These are phyloP conservation scores for Eutrigla gurnardus DNA, from an alignment of 2,797 vertebrate genomes.

Conservation along the genomic window DNA sequence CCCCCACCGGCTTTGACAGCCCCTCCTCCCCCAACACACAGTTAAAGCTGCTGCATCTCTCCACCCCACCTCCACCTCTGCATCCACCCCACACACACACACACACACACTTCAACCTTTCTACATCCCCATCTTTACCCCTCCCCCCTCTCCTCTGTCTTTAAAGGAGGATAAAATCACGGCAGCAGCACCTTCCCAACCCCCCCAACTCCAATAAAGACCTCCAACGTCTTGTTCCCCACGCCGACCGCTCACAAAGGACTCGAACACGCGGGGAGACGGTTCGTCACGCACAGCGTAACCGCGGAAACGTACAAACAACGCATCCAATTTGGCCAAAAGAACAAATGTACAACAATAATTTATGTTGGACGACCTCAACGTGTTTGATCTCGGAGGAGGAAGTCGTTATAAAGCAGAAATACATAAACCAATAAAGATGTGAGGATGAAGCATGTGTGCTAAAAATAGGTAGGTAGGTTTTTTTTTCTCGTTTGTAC, in stretches of 20 bases:
- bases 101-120: constrained; percentile 40
- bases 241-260: constrained; percentile 60
- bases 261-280: background rate
- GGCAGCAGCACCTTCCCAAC: constrained; percentile 61
- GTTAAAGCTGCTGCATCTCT: constrained; percentile 39
- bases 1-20: constrained; percentile 59
- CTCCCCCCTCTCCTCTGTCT: constrained; percentile 54
- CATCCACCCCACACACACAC: constrained; percentile 44
- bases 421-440: too few relatives aligned
- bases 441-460: too few relatives aligned
- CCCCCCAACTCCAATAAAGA: constrained; percentile 73
- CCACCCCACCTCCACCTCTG: constrained; percentile 58
- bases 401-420: too few relatives aligned
- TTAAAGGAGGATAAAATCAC: constrained; percentile 72
- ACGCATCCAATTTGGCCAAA: background rate
- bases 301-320: constrained; percentile 5
- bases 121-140: constrained; percentile 44
- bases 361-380: too few relatives aligned
- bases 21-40: constrained; percentile 59
- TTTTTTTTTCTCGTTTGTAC: too few relatives aligned
- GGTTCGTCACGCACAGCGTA: constrained; percentile 17
- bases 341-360: background rate
- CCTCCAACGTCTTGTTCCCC: constrained; percentile 33
- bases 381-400: too few relatives aligned
- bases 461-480: too few relatives aligned